phyloP scores from a whole-genome alignment of 2,888 invertebrate species.

The Adelognathus sp. region DNA sequence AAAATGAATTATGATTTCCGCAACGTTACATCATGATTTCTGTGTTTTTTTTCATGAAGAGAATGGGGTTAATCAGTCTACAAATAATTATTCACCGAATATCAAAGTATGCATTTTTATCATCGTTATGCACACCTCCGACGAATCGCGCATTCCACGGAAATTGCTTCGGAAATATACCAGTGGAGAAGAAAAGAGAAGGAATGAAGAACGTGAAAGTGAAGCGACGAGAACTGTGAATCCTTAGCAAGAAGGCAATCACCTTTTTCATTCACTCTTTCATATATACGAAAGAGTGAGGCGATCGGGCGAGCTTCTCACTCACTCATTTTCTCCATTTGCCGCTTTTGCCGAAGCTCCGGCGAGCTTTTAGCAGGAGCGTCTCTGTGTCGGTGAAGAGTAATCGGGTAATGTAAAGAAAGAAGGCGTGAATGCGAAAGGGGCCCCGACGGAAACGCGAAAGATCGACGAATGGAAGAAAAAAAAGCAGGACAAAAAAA shows the following conservation, averaged over 20 bases:
- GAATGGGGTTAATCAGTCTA: too few relatives aligned
- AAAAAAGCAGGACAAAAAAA: constrained; percentile 36
- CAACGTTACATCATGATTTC: too few relatives aligned
- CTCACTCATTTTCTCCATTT: constrained; percentile 41
- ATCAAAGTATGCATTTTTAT: not conserved
- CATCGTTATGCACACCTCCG: not conserved
- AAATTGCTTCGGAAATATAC: constrained; percentile 18
- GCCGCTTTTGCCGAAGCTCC: constrained; percentile 4
- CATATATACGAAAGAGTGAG: too few relatives aligned
- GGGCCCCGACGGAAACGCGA: not conserved
- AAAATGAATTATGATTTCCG: not conserved
- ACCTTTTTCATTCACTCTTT: constrained; percentile 48
- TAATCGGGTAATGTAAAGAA: constrained; percentile 75
- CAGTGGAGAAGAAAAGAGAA: constrained; percentile 10
- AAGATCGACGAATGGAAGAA: constrained; percentile 6
- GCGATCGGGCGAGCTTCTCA: constrained; percentile 31
- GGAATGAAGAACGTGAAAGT: not conserved
- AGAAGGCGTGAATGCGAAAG: constrained; percentile 58
- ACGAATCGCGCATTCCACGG: not conserved
- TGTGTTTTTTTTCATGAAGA: not conserved
- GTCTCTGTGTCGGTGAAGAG: constrained; percentile 73
- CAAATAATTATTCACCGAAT: not conserved
- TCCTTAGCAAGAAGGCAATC: constrained; percentile 37
- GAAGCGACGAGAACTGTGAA: not conserved
- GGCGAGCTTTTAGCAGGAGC: constrained; percentile 73